These are phyloP conservation scores for Acanthurus lineatus DNA, from an alignment of 2,797 vertebrate species.

Conservation along the genomic window DNA sequence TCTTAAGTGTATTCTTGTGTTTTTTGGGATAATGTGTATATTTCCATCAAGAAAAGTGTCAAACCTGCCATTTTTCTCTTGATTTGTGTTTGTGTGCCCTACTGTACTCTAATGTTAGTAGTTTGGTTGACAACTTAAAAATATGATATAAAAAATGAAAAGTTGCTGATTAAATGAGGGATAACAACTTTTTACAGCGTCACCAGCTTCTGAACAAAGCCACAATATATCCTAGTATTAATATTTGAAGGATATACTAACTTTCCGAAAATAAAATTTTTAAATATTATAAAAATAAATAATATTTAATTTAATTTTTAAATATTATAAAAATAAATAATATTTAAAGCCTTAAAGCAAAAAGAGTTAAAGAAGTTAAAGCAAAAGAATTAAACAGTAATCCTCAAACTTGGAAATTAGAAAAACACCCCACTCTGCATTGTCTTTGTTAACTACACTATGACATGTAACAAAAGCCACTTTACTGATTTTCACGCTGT, in stretches of 20 bases:
- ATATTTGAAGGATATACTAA: too few species aligned
- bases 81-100: slow-evolving; percentile 50
- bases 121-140: neutral
- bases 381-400: too few species aligned
- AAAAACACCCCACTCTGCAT: neutral
- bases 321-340: too few species aligned
- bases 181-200: neutral
- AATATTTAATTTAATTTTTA: too few species aligned
- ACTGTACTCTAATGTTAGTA: slow-evolving; percentile 24
- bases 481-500: neutral
- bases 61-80: slow-evolving; percentile 7
- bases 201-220: neutral
- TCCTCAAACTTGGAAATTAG: too few species aligned
- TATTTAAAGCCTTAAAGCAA: too few species aligned
- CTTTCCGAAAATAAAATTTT: neutral
- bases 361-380: too few species aligned
- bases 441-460: neutral
- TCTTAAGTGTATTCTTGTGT: slow-evolving; percentile 19
- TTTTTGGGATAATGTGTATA: slow-evolving; percentile 11
- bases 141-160: neutral
- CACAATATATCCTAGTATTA: neutral
- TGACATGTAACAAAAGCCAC: neutral
- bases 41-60: slow-evolving; percentile 42
- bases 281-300: too few species aligned
- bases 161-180: neutral